Evolutionary conservation across 1,140 invertebrate genomes (phyloP).

Genomic region (Mycetomoellerius zeteki): DNA sequence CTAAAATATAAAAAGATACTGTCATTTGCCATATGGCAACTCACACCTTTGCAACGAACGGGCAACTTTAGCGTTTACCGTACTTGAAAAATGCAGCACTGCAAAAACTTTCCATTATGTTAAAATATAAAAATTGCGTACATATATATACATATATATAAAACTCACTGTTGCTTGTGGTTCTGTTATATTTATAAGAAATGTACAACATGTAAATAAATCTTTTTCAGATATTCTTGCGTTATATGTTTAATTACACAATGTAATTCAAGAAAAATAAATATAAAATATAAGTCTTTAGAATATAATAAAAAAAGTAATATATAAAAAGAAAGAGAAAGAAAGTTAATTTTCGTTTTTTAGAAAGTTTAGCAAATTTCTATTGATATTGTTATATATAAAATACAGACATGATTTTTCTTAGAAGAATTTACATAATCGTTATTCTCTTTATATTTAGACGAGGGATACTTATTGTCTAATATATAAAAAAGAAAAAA

Average conservation of each 20-base stretch:
- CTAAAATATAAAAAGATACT: conserved; percentile 24
- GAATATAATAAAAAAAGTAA: conserved; percentile 28
- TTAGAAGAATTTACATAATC: conserved; percentile 44
- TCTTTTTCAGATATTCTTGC: conserved; percentile 41
- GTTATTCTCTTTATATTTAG: conserved; percentile 37
- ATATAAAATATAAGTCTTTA: conserved; percentile 53
- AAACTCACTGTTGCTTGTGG: conserved; percentile 24
- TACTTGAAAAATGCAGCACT: conserved; percentile 10
- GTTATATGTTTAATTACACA: conserved; percentile 32
- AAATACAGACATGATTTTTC: conserved; percentile 31
- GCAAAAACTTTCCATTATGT: conserved; percentile 25
- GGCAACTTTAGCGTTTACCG: not conserved
- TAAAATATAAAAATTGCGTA: conserved; percentile 35
- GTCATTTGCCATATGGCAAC: conserved; percentile 13
- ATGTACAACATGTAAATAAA: conserved; percentile 55
- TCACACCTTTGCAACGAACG: conserved; percentile 21
- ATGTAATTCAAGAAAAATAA: not conserved
- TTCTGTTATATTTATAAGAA: conserved; percentile 37
- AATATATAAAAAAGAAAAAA: conserved; percentile 43
- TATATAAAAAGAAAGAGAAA: not conserved
- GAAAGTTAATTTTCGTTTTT: not conserved
- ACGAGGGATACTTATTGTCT: not conserved
- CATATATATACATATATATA: conserved; percentile 8
- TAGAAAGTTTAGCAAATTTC: conserved; percentile 19
- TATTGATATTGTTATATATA: conserved; percentile 4